Evolutionary conservation across 2,797 vertebrate species (phyloP).

Genomic region (Simalia tracyae): DNA sequence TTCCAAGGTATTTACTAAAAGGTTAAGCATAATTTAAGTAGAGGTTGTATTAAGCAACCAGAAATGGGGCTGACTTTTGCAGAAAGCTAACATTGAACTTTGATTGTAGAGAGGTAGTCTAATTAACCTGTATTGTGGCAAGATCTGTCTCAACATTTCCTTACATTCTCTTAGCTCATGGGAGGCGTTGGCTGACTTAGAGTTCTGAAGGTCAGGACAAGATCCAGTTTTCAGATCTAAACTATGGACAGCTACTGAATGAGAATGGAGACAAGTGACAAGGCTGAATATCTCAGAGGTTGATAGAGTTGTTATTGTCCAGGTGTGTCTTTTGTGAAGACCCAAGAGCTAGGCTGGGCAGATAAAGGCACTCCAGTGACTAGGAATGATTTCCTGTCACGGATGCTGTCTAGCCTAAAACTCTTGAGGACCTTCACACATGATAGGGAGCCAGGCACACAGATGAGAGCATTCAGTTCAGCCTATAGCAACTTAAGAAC

Average conservation of each 20-base stretch:
- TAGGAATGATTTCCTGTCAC: background rate
- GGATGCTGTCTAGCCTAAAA: background rate
- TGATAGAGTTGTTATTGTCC: background rate
- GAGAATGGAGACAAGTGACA: no score
- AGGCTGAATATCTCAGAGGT: no score
- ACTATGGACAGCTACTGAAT: no score
- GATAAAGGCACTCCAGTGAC: background rate
- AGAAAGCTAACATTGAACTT: slow-evolving; percentile 15
- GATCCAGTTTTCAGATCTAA: no score
- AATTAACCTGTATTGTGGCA: background rate
- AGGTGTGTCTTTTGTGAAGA: background rate
- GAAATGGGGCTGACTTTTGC: slow-evolving; percentile 17
- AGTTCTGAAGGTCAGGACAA: no score
- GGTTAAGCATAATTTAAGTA: slow-evolving; percentile 30
- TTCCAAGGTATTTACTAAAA: slow-evolving; percentile 48
- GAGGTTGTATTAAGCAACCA: background rate
- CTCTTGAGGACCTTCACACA: no score
- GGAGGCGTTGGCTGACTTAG: no score
- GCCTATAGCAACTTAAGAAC: no score
- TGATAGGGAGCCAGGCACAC: background rate
- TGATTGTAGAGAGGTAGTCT: background rate
- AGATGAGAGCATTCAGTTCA: background rate
- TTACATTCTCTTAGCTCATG: no score
- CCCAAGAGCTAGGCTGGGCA: background rate
- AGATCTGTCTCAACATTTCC: no score